Evolutionary conservation across 2,113 vertebrate genomes (phyloP).

Genomic region (Microcebus jonahi): DNA sequence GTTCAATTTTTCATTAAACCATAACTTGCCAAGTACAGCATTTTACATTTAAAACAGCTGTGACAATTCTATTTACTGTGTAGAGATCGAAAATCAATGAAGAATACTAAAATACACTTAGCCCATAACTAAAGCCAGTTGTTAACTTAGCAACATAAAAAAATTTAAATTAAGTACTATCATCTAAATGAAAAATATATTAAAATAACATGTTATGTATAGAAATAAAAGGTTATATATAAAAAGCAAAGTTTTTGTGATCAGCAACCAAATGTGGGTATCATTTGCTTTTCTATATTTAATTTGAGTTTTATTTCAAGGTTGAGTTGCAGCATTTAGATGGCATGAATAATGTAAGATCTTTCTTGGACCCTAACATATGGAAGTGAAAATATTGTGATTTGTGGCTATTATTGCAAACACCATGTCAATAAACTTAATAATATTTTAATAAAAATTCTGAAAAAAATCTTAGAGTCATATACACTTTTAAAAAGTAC

Average conservation of each 20-base stretch:
- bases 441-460: conserved; percentile 55
- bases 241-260: conserved; percentile 64
- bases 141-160: conserved; percentile 66
- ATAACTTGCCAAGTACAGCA: conserved; percentile 65
- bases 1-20: conserved; percentile 53
- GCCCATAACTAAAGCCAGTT: conserved; percentile 67
- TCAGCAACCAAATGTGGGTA: conserved; percentile 68
- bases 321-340: conserved; percentile 70
- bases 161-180: conserved; percentile 69
- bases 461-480: conserved; percentile 37
- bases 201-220: conserved; percentile 71
- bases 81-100: conserved; percentile 62
- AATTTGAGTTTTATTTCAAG: conserved; percentile 80
- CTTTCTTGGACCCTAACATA: conserved; percentile 63
- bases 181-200: conserved; percentile 83
- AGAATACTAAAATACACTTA: conserved; percentile 65
- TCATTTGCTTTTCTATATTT: conserved; percentile 72
- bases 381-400: conserved; percentile 71
- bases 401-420: conserved; percentile 73
- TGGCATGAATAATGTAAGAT: conserved; percentile 75
- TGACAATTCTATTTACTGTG: conserved; percentile 57
- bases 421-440: conserved; percentile 51
- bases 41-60: conserved; percentile 57
- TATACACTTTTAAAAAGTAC: conserved; percentile 47
- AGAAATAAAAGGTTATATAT: conserved; percentile 65